Conservation (phyloP, 2,113 vertebrate genomes). For the Mastomys coucha region DNA sequence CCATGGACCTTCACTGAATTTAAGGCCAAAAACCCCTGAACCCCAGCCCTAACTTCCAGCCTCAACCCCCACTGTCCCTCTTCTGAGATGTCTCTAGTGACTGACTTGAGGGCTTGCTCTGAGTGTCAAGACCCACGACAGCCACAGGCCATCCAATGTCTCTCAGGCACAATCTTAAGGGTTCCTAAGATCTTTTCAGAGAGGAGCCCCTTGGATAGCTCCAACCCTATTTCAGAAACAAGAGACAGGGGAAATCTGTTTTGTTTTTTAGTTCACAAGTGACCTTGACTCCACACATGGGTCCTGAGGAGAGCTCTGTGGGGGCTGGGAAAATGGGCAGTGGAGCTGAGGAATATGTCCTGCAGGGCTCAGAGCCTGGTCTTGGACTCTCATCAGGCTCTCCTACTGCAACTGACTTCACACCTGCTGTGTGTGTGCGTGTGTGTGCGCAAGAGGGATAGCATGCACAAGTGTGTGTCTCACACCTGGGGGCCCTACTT, state of each 20-base stretch:
- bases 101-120: not conserved
- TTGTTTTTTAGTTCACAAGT: not conserved
- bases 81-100: not conserved
- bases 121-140: not conserved
- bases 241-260: not conserved
- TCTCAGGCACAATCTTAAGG: not conserved
- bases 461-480: no score
- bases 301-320: not conserved
- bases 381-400: not conserved
- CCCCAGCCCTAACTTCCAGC: not conserved
- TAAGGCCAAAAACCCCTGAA: not conserved
- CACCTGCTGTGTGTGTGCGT: not conserved
- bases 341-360: not conserved
- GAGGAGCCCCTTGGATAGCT: rapidly evolving
- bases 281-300: not conserved
- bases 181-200: not conserved
- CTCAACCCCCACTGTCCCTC: not conserved
- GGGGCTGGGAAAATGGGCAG: not conserved
- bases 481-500: not conserved
- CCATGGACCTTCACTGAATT: not conserved
- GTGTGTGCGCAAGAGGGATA: not conserved
- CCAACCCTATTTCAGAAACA: not conserved
- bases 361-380: not conserved
- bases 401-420: not conserved
- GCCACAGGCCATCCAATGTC: not conserved